Percentiles rank a stretch among this genome's conserved stretches.
Evolutionary conservation across 2,113 vertebrate species (phyloP).

Genomic region (Platycercus adscitus): DNA sequence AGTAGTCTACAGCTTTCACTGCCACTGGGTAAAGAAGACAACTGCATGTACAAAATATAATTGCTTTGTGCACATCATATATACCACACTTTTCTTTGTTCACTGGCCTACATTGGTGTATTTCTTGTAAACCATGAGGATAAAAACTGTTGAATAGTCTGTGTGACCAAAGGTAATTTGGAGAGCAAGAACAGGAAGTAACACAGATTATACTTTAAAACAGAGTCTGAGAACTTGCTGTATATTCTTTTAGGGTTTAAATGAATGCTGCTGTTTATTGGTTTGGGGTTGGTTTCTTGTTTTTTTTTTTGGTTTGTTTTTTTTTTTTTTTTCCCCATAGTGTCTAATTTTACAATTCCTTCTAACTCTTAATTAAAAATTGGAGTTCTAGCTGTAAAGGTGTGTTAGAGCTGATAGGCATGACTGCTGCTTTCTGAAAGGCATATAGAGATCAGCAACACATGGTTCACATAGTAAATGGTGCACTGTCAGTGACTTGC

Average conservation of each 20-base stretch:
- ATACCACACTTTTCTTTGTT: background rate
- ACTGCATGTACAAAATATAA: background rate
- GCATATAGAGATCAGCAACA: constrained; percentile 32
- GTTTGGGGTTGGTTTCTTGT: background rate
- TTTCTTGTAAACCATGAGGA: background rate
- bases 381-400: background rate
- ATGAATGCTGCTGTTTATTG: background rate
- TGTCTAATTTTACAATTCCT: background rate
- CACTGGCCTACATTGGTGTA: background rate
- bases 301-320: background rate
- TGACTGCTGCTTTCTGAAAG: constrained; percentile 26
- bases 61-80: background rate
- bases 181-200: background rate
- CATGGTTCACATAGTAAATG: constrained; percentile 64
- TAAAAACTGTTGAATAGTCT: background rate
- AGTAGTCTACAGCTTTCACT: background rate
- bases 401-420: constrained; percentile 43
- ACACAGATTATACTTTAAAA: background rate
- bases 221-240: background rate
- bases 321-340: background rate
- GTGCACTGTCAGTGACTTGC: constrained; percentile 33
- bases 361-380: background rate
- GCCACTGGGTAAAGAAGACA: background rate
- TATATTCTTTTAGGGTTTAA: background rate
- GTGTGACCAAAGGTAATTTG: background rate